Percentiles rank a stretch among this genome's conserved stretches.
These are phyloP conservation scores for human DNA, from an alignment of 2,113 vertebrate species.

Conservation along the genomic window GRCh38 chr17:79282501-79283000, in stretches of 20 bases:
- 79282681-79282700: neutral
- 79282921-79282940: neutral
- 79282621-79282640: neutral
- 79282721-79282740: neutral
- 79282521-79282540: fast-evolving
- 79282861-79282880: neutral
- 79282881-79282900: neutral
- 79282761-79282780: fast-evolving
- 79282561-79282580: fast-evolving
- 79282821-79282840: neutral
- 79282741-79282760: neutral
- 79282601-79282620: fast-evolving
- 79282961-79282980: neutral
- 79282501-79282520: neutral
- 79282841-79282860: fast-evolving
- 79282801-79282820: fast-evolving
- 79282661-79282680: neutral
- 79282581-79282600: neutral
- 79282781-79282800: fast-evolving
- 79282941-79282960: fast-evolving
- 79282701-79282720: fast-evolving
- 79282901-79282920: fast-evolving
- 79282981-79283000: neutral
- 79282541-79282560: neutral
- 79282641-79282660: fast-evolving